A percentile compares a stretch with the other conserved stretches of the same genome.
These are phyloP conservation scores for Drosophila barbarae DNA, from an alignment of 2,888 invertebrate species.

Conservation along the genomic window DNA sequence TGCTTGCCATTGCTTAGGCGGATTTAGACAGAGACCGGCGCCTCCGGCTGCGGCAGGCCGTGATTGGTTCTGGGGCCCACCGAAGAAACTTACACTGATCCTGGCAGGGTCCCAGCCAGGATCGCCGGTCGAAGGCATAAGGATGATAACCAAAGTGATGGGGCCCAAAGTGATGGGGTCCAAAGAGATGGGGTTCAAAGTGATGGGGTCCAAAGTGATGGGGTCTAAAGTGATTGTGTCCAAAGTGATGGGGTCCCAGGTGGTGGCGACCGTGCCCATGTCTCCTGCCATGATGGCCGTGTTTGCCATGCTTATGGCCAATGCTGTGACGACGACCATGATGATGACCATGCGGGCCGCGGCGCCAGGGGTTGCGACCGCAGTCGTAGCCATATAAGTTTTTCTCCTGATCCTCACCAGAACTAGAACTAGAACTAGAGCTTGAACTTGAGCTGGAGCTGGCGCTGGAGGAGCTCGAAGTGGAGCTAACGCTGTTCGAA, in stretches of 20 bases:
- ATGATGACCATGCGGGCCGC: conserved; percentile 29
- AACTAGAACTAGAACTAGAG: conserved; percentile 28
- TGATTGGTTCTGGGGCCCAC: conserved; percentile 40
- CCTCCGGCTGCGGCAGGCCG: conserved; percentile 30
- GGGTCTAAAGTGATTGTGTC: conserved; percentile 34
- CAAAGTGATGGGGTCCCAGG: conserved; percentile 18
- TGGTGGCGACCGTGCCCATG: conserved; percentile 12
- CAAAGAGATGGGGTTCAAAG: conserved; percentile 22
- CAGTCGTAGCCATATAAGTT: conserved; percentile 31
- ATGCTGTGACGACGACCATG: conserved; percentile 12
- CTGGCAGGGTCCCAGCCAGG: conserved; percentile 16
- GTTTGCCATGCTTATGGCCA: conserved; percentile 22
- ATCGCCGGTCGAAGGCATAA: conserved; percentile 7
- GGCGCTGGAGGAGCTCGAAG: conserved; percentile 50
- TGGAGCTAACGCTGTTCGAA: conserved; percentile 52
- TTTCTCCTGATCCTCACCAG: conserved; percentile 14
- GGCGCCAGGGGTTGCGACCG: conserved; percentile 21
- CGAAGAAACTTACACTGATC: conserved; percentile 61
- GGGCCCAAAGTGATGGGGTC: conserved; percentile 14
- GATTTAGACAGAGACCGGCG: conserved; percentile 45
- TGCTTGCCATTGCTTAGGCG: background rate
- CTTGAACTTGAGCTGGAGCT: conserved; percentile 38
- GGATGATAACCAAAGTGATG: conserved; percentile 35
- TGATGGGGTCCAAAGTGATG: conserved; percentile 25
- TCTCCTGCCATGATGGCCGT: conserved; percentile 16